phyloP scores from a whole-genome alignment of 1,140 invertebrate genomes.

The Archivesica marissinica region DNA sequence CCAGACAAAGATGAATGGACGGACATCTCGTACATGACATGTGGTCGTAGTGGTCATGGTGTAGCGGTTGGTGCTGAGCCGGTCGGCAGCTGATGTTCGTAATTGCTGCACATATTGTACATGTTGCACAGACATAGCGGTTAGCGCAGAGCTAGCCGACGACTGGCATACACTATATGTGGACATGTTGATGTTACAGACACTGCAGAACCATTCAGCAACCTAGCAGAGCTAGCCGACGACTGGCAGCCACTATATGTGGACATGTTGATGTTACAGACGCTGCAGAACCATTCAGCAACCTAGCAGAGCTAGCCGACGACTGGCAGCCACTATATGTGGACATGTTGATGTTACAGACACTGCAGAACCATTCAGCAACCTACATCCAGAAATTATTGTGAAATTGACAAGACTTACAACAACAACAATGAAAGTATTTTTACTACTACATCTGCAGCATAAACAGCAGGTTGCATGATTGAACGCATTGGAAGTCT shows the following conservation, averaged over 20 bases:
- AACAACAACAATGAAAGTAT: too few relatives aligned
- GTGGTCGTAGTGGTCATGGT: conserved; percentile 94
- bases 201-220: not conserved
- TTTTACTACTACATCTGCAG: too few relatives aligned
- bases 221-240: not conserved
- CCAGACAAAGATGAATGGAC: conserved; percentile 90
- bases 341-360: too few relatives aligned
- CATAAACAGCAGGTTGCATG: too few relatives aligned
- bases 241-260: not conserved
- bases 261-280: not conserved
- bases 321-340: too few relatives aligned
- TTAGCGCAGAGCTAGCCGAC: not conserved
- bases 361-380: too few relatives aligned
- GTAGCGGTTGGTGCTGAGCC: conserved; percentile 89
- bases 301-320: too few relatives aligned
- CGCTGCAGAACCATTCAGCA: too few relatives aligned
- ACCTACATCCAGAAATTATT: too few relatives aligned
- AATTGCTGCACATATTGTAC: not conserved
- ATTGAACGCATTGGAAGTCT: too few relatives aligned
- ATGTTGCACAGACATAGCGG: not conserved
- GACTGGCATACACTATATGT: not conserved
- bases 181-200: not conserved
- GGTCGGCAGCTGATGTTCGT: conserved; percentile 61
- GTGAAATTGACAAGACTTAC: too few relatives aligned
- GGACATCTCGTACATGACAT: conserved; percentile 90